Evolutionary conservation across 2,888 invertebrate genomes (phyloP), one percentile per base, ranked within the genome.

Genomic region (Thereva nobilitata): DNA sequence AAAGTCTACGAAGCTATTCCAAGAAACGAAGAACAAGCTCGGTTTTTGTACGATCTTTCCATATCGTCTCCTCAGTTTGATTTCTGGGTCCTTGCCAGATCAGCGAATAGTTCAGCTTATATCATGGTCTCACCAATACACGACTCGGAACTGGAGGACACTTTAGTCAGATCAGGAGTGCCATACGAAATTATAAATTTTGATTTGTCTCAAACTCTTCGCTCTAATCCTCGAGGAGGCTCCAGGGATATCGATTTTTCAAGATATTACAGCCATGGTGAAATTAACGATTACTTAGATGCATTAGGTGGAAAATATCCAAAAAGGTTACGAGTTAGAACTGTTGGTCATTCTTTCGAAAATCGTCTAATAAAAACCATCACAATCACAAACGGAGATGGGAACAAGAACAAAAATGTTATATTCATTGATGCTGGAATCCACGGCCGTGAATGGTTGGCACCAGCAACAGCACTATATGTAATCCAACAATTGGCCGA

Each of bases 381-480:
- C 5, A 88, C 85, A 76, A 84, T 90, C 64, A 88, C 83, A 76
- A 69, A 79, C 68, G 80, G 79, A 3, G 77, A 77, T 69, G 75
- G 82, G 7, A 80, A 84, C 4, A 76, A 82, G 41, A 81, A 82
- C 74, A 80, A 75, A 81, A 85, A 76, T 0, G 75, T 84, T 1
- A 82, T 85, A 71, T 83, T 84, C 70, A 77, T 86, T 74, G 83
- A 85, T 70, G 85, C 84, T 0, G 83, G 83, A 68, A 84, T 88
- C 69, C 89, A 89, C 77, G 88, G 88, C 0, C 82, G 88, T 0
- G 89, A 89, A 77, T 89, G 88, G 89, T 86, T 87, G 49, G 85
- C 88, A 0, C 85, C 87, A 0, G 84, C 86, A 0, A 83, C 85
- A 0, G 82, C 84, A 0, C 75, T 88, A 0, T 87, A 86, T 75